Base-by-base conservation (phyloP, 2,888 invertebrate genomes). In the Himalopsyche anomala region DNA sequence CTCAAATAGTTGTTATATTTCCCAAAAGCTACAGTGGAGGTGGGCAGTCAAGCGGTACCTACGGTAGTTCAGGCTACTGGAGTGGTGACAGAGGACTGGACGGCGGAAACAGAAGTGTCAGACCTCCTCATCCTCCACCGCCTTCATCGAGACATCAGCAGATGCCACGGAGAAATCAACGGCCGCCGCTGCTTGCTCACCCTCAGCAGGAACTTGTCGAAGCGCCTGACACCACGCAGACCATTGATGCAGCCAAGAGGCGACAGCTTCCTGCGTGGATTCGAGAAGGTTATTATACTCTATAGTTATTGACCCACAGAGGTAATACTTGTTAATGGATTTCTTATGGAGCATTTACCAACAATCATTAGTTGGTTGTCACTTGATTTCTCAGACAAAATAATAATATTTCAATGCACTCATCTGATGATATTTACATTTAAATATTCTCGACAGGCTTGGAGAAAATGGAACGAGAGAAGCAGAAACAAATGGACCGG, bases 231-330 rank as follows among this genome's bases (percentile, higher is more conserved):
- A 88, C 90, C 0, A 90, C 90, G 80, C 90, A 92, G 15, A 93
- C 93, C 51, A 92, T 95, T 90, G 98, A 98, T 91, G 97, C 97
- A 19, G 96, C 96, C 28, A 97, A 97, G 91, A 94, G 98, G 56
- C 95, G 98, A 90, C 96, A 97, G 89, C 93, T 99, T 38, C 99
- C 99, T n/a, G 98, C 97, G 0, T 99, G 99, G 99, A 99, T 99
- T 89, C 94, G 99, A 91, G 99, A 98, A 94, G 98, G 98, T 90
- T 91, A 69, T 6, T 79, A 38, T 62, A 62, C 4, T 62, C 5
- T 62, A 6, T 15, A 36, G 38, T 74, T 15, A 2, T 74, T 74
- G 0, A 38, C 1, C n/a, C 15, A 2, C 11, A 40, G 40, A 0
- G 5, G 5, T 40, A 40, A 40, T 40, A 40, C 0, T 28, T 28